Evolutionary conservation across 2,113 vertebrate genomes (phyloP).

Genomic region (Junco hyemalis): DNA sequence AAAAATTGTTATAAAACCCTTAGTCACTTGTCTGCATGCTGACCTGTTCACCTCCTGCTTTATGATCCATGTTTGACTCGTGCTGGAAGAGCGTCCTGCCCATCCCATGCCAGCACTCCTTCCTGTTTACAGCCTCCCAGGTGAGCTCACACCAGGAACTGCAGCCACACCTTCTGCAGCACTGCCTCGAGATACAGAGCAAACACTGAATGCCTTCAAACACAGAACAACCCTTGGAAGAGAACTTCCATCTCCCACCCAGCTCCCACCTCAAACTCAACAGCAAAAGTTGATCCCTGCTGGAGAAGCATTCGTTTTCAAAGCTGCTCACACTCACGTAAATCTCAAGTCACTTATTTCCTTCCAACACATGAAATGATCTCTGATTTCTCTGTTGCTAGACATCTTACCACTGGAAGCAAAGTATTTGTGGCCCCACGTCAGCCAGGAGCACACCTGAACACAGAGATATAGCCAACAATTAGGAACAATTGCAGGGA

Average conservation of each 20-base stretch:
- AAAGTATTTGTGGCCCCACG: neutral
- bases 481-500: neutral
- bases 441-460: neutral
- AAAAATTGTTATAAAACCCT: neutral
- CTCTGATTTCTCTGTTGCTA: neutral
- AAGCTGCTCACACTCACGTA: neutral
- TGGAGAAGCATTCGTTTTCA: neutral
- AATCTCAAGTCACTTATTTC: neutral
- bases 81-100: neutral
- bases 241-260: neutral
- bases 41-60: neutral
- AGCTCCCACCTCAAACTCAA: neutral
- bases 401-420: neutral
- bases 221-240: neutral
- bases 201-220: neutral
- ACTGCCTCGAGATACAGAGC: fast-evolving
- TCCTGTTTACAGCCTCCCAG: constrained; percentile 5
- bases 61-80: neutral
- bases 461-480: neutral
- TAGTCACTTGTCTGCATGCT: neutral
- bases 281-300: neutral
- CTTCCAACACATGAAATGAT: neutral
- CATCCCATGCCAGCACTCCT: neutral
- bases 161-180: neutral
- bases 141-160: neutral